These are phyloP conservation scores for Catharus bicknelli DNA, from an alignment of 2,113 vertebrate genomes.

Conservation along the genomic window DNA sequence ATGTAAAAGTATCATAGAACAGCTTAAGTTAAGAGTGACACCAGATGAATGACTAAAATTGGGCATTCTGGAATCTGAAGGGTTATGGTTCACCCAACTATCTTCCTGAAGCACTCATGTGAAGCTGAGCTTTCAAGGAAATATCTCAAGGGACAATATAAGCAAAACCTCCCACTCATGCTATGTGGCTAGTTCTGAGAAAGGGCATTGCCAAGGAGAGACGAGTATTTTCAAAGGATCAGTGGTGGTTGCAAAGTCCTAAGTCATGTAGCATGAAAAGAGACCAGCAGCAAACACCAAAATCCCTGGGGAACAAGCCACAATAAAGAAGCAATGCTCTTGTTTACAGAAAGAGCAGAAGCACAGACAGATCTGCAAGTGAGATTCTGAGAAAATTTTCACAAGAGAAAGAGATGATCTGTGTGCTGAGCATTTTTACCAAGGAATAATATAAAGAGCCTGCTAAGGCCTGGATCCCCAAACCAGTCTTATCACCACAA, in stretches of 20 bases:
- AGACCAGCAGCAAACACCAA: neutral
- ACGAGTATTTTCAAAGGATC: neutral
- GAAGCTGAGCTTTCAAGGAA: slow-evolving; percentile 40
- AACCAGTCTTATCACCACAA: neutral
- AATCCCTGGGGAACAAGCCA: neutral
- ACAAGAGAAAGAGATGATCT: neutral
- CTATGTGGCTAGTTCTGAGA: neutral
- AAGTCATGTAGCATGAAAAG: neutral
- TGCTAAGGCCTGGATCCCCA: neutral
- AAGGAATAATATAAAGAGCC: neutral
- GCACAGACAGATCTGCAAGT: neutral
- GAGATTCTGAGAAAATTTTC: neutral
- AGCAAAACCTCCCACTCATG: neutral
- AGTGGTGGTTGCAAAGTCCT: neutral
- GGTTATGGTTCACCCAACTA: neutral
- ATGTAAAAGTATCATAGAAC: neutral
- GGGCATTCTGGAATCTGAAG: neutral
- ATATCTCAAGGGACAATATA: neutral
- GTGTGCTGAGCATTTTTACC: neutral
- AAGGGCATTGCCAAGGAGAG: slow-evolving; percentile 1
- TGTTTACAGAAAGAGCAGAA: neutral
- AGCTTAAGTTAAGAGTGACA: neutral
- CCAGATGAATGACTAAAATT: neutral
- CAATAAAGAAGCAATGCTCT: neutral
- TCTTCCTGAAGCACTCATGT: neutral